Evolutionary conservation across 2,797 vertebrate species (phyloP).

Genomic region (Anguilla obscura): DNA sequence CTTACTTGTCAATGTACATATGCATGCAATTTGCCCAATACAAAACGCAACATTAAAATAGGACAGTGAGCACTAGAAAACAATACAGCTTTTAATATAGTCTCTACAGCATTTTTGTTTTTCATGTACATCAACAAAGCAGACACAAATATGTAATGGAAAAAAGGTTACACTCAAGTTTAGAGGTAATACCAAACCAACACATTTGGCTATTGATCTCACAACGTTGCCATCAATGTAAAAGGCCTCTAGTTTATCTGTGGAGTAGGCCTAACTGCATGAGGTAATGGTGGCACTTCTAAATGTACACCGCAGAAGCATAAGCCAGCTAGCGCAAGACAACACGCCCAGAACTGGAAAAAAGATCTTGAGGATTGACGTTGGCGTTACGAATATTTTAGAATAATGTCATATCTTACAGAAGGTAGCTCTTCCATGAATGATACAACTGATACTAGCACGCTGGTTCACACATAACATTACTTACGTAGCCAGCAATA

Average conservation of each 20-base stretch:
- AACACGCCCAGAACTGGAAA: neutral
- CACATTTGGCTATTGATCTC: neutral
- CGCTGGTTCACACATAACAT: neutral
- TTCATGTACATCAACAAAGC: neutral
- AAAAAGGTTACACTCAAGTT: neutral
- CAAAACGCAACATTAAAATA: neutral
- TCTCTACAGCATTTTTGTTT: neutral
- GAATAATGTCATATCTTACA: neutral
- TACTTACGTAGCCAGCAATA: neutral
- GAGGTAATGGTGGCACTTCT: neutral
- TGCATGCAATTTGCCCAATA: neutral
- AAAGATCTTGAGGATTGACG: neutral
- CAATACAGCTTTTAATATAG: neutral
- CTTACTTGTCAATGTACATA: neutral
- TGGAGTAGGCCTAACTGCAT: neutral
- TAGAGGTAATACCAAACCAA: neutral
- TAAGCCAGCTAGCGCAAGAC: neutral
- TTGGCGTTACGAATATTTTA: neutral
- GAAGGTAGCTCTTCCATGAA: neutral
- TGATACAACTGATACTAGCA: neutral
- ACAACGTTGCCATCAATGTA: neutral
- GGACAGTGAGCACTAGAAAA: neutral
- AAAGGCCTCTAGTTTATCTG: neutral
- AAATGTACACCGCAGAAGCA: neutral
- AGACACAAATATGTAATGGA: neutral